These are phyloP conservation scores for Sinocyclocheilus rhinocerous DNA, from an alignment of 2,113 vertebrate species.

Conservation along the genomic window DNA sequence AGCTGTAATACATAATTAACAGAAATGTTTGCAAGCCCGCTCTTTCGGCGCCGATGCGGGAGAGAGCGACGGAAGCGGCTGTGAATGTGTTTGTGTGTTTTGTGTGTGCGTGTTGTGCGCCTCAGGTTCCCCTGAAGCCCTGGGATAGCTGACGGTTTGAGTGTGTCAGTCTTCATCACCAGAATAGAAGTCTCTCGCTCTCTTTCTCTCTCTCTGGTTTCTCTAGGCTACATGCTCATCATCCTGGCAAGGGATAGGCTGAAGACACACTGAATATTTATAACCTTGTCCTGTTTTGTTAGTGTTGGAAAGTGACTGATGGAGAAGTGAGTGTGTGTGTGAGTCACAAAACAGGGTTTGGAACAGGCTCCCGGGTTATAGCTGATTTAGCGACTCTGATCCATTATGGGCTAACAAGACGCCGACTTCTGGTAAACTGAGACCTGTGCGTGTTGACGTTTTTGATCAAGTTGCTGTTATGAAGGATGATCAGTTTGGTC, in stretches of 20 bases:
- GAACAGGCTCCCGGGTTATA: constrained; percentile 11
- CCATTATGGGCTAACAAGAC: constrained; percentile 39
- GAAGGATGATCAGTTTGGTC: background rate
- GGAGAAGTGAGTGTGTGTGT: constrained; percentile 48
- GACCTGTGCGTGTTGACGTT: background rate
- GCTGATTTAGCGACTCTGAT: constrained; percentile 30
- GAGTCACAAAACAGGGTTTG: constrained; percentile 11
- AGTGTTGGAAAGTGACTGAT: constrained; percentile 60
- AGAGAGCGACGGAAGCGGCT: constrained; percentile 52
- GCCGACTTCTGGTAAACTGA: constrained; percentile 1
- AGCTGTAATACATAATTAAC: constrained; percentile 99
- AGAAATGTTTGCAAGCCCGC: constrained; percentile 71
- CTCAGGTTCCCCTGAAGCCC: constrained; percentile 58
- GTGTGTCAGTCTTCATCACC: constrained; percentile 59
- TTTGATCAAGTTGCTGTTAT: constrained; percentile 1
- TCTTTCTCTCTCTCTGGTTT: constrained; percentile 36
- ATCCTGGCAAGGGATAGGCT: constrained; percentile 49
- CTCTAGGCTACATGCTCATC: constrained; percentile 53
- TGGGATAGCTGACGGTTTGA: constrained; percentile 57
- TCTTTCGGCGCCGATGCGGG: constrained; percentile 51
- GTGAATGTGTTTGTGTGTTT: constrained; percentile 45
- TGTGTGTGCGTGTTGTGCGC: constrained; percentile 53
- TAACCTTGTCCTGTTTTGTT: constrained; percentile 57
- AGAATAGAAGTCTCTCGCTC: constrained; percentile 46
- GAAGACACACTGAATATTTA: constrained; percentile 58